Conservation (phyloP, 2,113 vertebrate species). For the Callospermophilus lateralis region DNA sequence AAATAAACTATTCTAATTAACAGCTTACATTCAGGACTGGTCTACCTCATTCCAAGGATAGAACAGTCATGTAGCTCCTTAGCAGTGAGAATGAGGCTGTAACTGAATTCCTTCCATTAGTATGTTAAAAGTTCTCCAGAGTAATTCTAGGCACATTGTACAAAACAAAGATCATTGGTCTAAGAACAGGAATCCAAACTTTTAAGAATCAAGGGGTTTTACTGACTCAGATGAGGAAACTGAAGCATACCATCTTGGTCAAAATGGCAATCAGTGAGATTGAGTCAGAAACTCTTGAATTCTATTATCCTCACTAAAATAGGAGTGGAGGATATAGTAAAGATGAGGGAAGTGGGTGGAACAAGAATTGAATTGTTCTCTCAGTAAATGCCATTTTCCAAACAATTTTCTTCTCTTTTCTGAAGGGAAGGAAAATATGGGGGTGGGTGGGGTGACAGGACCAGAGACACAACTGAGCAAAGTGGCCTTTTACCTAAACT, state of each 20-base stretch:
- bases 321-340: background rate
- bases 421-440: background rate
- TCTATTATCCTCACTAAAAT: background rate
- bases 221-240: conserved; percentile 14
- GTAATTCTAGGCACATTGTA: background rate
- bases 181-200: background rate
- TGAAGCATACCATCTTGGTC: background rate
- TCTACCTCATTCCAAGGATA: background rate
- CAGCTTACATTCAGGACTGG: background rate
- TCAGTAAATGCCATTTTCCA: background rate
- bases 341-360: background rate
- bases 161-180: background rate
- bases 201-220: background rate
- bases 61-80: background rate
- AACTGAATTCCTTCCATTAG: background rate
- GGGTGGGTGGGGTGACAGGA: background rate
- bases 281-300: background rate
- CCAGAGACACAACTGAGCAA: background rate
- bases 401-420: background rate
- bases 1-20: conserved; percentile 30
- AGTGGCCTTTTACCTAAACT: background rate
- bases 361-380: background rate
- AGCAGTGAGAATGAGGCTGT: background rate
- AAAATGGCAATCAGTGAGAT: background rate
- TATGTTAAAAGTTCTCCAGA: background rate